Evolutionary conservation across 2,797 vertebrate species (phyloP).

Genomic region (Delichon dasypus): DNA sequence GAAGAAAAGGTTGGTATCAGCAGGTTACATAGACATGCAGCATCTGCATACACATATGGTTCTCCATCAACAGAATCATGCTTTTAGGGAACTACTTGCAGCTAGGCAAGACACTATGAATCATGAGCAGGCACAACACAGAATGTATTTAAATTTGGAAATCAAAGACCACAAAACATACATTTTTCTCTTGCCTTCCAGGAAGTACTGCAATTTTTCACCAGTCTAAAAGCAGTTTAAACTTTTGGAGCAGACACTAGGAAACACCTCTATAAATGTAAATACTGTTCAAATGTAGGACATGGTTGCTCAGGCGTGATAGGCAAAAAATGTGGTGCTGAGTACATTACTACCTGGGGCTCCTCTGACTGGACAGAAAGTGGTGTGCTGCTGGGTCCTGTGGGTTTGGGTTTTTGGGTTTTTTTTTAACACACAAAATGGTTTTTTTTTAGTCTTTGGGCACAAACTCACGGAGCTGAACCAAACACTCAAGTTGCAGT

Average conservation of each 20-base stretch:
- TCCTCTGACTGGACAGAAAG: not conserved
- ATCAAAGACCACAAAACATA: slow-evolving; percentile 58
- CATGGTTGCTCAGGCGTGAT: not conserved
- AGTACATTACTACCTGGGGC: not conserved
- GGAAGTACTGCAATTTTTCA: not conserved
- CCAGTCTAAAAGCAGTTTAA: slow-evolving; percentile 6
- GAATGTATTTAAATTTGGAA: slow-evolving; percentile 66
- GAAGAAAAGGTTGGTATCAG: slow-evolving; percentile 53
- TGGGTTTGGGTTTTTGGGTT: not conserved
- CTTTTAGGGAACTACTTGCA: slow-evolving; percentile 65
- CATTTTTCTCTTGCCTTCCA: slow-evolving; percentile 45
- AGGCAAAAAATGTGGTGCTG: not conserved
- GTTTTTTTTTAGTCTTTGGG: not conserved
- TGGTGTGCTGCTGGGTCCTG: not conserved
- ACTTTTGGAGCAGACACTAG: slow-evolving; percentile 17
- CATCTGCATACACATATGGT: slow-evolving; percentile 64
- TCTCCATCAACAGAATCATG: slow-evolving; percentile 63
- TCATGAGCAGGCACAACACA: slow-evolving; percentile 67
- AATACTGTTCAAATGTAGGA: not conserved
- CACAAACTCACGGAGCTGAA: not conserved
- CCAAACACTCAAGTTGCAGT: not conserved
- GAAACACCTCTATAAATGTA: slow-evolving; percentile 6
- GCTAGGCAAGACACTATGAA: slow-evolving; percentile 67
- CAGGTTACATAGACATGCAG: slow-evolving; percentile 67
- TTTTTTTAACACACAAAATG: not conserved